These are phyloP conservation scores for Triplophysa yarkandensis DNA, from an alignment of 2,797 vertebrate species.

Conservation along the genomic window DNA sequence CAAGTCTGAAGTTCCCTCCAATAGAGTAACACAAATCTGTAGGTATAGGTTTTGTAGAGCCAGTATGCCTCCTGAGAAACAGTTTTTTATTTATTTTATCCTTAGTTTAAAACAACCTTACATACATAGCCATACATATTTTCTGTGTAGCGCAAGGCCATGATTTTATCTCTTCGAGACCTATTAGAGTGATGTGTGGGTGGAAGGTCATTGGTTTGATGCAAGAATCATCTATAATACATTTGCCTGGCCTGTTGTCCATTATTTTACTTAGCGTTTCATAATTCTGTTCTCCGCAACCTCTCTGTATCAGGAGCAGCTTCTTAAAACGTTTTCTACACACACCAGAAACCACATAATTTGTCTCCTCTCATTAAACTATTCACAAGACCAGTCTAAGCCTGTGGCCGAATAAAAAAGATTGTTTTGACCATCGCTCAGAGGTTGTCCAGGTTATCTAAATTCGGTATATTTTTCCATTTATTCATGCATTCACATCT, in stretches of 20 bases:
- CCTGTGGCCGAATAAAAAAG: background rate
- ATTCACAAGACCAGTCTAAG: background rate
- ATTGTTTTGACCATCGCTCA: background rate
- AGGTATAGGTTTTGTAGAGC: no score
- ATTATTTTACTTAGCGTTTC: background rate
- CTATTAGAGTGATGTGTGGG: background rate
- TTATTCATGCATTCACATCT: background rate
- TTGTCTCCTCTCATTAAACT: background rate
- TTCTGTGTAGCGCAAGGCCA: background rate
- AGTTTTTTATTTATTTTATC: background rate
- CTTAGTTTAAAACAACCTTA: background rate
- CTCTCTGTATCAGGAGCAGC: background rate
- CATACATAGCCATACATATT: background rate
- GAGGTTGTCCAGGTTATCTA: background rate
- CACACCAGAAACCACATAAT: background rate
- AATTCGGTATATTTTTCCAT: slow-evolving; percentile 1
- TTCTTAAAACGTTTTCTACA: background rate
- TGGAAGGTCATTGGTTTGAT: background rate
- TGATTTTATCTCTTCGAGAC: background rate
- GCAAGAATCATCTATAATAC: background rate
- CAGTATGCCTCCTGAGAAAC: slow-evolving; percentile 26
- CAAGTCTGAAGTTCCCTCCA: no score
- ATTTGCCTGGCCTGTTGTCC: background rate
- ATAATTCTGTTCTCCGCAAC: background rate
- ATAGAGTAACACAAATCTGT: slow-evolving; percentile 3